Conservation (phyloP, 2,113 vertebrate genomes). For the Triplophysa rosa region DNA sequence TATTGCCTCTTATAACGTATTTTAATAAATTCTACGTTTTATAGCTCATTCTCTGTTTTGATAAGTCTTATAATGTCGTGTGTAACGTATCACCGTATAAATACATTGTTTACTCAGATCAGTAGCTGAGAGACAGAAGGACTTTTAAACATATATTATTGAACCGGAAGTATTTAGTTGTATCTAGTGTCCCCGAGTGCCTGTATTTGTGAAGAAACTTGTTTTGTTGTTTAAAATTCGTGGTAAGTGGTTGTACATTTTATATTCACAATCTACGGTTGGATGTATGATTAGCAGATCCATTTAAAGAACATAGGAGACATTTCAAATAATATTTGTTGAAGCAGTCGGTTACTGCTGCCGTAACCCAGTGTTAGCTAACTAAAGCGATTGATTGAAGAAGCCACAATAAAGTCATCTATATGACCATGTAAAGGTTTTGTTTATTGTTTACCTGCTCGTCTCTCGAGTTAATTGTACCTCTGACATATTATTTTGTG, state of each 20-base stretch:
- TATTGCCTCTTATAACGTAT: no score
- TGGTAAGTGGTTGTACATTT: slow-evolving; percentile 2
- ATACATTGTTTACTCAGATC: not conserved
- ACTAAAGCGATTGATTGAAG: no score
- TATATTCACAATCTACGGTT: not conserved
- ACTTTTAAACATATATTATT: slow-evolving; percentile 15
- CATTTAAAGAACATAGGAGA: not conserved
- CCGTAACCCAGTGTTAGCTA: not conserved
- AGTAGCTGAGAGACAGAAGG: not conserved
- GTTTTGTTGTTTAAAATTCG: not conserved
- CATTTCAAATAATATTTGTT: not conserved
- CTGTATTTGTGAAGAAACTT: not conserved
- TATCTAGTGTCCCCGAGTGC: no score
- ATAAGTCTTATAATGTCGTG: not conserved
- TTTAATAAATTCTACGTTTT: no score
- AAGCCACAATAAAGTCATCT: no score
- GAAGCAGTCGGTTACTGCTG: no score
- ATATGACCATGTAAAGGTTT: not conserved
- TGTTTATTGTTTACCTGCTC: not conserved
- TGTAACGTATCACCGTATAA: not conserved
- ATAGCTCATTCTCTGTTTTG: not conserved
- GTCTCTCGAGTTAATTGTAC: not conserved
- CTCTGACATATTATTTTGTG: no score
- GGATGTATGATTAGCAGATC: not conserved
- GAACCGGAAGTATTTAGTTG: slow-evolving; percentile 14